Evolutionary conservation across 2,888 invertebrate genomes (phyloP).

Genomic region (Oxyteleia sp.): DNA sequence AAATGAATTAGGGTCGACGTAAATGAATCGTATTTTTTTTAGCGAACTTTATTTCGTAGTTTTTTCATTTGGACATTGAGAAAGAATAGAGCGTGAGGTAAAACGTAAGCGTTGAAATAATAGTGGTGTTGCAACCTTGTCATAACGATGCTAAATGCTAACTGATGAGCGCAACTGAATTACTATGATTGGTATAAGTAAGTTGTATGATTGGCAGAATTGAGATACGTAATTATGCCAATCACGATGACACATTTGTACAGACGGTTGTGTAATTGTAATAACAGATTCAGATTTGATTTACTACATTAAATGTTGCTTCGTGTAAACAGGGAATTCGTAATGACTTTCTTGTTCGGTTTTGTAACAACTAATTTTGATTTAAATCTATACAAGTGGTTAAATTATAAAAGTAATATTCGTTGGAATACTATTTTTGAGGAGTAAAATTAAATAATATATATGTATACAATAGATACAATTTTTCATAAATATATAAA

Average conservation of each 20-base stretch:
- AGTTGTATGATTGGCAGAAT: constrained; percentile 30
- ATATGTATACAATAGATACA: no score
- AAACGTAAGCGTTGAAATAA: not conserved
- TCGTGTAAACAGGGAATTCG: no score
- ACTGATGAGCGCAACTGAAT: constrained; percentile 22
- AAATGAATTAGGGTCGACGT: constrained; percentile 26
- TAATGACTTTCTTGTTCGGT: no score
- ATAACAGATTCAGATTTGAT: constrained; percentile 33
- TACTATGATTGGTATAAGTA: constrained; percentile 35
- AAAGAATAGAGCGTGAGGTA: not conserved
- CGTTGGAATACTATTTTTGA: no score
- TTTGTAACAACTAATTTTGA: no score
- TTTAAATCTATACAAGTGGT: no score
- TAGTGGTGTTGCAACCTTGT: constrained; percentile 1
- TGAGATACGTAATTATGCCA: constrained; percentile 44
- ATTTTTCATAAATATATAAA: no score
- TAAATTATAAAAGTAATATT: no score
- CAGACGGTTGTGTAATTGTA: constrained; percentile 31
- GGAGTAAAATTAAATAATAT: no score
- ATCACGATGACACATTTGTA: constrained; percentile 41
- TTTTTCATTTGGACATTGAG: not conserved
- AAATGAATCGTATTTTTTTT: constrained; percentile 27
- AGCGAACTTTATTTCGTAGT: not conserved
- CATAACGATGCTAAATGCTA: constrained; percentile 12
- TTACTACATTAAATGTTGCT: not conserved